Base-by-base conservation (phyloP, 92 coral and sea anemone species). In the Phenganax marumi region DNA sequence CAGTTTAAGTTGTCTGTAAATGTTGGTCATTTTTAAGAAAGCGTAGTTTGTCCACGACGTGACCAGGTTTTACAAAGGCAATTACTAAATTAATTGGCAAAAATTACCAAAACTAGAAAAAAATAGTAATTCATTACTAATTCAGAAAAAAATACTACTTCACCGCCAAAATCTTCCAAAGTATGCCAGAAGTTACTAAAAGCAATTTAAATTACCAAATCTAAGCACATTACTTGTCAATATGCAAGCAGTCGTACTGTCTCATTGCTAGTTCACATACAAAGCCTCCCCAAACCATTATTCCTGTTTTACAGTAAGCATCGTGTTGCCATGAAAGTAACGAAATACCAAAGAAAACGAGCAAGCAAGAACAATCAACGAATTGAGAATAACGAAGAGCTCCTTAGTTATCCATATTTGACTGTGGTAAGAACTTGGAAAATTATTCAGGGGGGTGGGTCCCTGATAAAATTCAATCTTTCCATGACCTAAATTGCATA, bases 281-380 rank as follows among this genome's bases (percentile, higher is more conserved):
- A 17, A 12, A 56, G 22, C 7, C 63, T 56, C n/a, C 17, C n/a
- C 17, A 56, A 56, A 14, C 63, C 17, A 8, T 25, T 60, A 26
- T 25, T 18, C 54, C 43, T 33, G 43, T 33, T n/a, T 70, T 70
- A 17, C 69, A 95, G 98, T 78, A 95, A 89, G 76, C 81, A 95
- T 81, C 88, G 98, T 24, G 87, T 92, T 26, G 82, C 76, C 46
- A 89, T 89, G 80, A 93, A 89, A 60, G 82, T 90, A 0, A 92
- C 97, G 22, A 84, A 85, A 25, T 84, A 89, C 81, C 87, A 92
- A 65, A 90, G 95, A 75, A 86, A 92, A 79, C 93, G 90, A 62
- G 70, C 83, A 33, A 83, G 75, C 26, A 90, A 88, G 65, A 81
- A 83, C 22, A 90, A 95, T 64, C 70, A 78, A 70, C 87, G 70